A percentile compares a stretch with the other conserved stretches of the same genome.
Conservation (phyloP, 2,797 vertebrate genomes). For the Sebastes baramenuke region DNA sequence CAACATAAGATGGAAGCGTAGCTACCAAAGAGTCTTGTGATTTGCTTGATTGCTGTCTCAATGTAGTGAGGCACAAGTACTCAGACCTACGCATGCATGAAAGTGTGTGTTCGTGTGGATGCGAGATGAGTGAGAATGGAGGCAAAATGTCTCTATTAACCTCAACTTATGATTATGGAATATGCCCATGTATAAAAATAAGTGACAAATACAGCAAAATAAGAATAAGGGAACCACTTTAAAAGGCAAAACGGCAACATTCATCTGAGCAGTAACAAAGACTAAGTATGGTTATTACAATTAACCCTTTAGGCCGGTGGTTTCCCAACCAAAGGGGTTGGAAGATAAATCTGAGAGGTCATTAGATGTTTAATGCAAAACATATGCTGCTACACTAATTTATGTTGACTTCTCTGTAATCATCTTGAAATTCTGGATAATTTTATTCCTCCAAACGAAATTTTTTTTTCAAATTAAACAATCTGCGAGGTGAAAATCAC, state of each 20-base stretch:
- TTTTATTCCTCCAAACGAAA: not conserved
- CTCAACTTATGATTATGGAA: not conserved
- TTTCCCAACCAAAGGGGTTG: not conserved
- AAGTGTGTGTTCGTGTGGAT: constrained; percentile 12
- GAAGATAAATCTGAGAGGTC: not conserved
- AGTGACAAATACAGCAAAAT: not conserved
- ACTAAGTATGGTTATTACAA: not conserved
- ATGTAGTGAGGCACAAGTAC: constrained; percentile 18
- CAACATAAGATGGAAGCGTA: constrained; percentile 84
- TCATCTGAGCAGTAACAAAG: not conserved
- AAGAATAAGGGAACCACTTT: not conserved
- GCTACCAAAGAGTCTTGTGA: constrained; percentile 76
- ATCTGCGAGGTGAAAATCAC: not conserved
- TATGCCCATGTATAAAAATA: not conserved
- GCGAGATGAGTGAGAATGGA: constrained; percentile 19
- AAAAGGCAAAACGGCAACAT: not conserved
- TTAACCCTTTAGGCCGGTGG: too few species aligned
- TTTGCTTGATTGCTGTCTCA: constrained; percentile 41
- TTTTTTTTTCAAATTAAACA: not conserved
- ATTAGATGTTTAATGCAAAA: not conserved
- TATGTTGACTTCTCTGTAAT: not conserved
- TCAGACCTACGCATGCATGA: constrained; percentile 9
- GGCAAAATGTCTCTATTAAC: constrained; percentile 22
- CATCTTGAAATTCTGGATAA: not conserved
- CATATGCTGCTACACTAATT: not conserved